Evolutionary conservation across 2,888 invertebrate species (phyloP).

Genomic region (Epicampocera succincta): DNA sequence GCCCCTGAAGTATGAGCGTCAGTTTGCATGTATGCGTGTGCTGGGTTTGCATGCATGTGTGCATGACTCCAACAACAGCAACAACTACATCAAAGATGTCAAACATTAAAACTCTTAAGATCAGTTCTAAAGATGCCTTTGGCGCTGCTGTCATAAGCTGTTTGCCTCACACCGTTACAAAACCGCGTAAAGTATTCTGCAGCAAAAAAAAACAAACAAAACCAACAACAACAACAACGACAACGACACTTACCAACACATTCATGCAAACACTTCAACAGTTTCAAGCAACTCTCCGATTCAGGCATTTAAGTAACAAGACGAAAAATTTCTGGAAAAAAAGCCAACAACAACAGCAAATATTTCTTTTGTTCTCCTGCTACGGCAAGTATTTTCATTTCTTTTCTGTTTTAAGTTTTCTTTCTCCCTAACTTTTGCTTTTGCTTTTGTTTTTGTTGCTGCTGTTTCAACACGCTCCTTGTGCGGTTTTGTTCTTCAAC

Average conservation of each 20-base stretch:
- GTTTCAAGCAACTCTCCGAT: conserved; percentile 28
- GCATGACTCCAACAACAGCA: conserved; percentile 42
- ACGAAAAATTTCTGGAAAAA: conserved; percentile 2
- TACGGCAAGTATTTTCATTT: conserved; percentile 15
- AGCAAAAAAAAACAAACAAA: conserved; percentile 12
- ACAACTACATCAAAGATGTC: conserved; percentile 58
- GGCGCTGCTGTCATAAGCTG: conserved; percentile 67
- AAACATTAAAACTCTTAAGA: conserved; percentile 63
- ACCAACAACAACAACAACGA: too few species aligned
- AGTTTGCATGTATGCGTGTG: neutral
- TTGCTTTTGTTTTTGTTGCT: neutral
- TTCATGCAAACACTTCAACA: neutral
- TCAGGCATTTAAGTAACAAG: conserved; percentile 10
- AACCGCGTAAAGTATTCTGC: conserved; percentile 51
- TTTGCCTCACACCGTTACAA: conserved; percentile 57
- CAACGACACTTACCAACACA: neutral
- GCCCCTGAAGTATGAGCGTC: neutral
- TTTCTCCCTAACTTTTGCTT: neutral
- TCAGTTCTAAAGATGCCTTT: conserved; percentile 55
- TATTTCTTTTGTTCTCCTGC: conserved; percentile 24
- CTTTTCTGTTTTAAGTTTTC: neutral
- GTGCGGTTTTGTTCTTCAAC: conserved; percentile 44
- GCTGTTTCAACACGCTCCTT: conserved; percentile 15
- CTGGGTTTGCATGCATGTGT: neutral
- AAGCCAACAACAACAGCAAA: conserved; percentile 16